phyloP scores from a whole-genome alignment of 1,140 invertebrate species.

The Diachasmimorpha longicaudata region DNA sequence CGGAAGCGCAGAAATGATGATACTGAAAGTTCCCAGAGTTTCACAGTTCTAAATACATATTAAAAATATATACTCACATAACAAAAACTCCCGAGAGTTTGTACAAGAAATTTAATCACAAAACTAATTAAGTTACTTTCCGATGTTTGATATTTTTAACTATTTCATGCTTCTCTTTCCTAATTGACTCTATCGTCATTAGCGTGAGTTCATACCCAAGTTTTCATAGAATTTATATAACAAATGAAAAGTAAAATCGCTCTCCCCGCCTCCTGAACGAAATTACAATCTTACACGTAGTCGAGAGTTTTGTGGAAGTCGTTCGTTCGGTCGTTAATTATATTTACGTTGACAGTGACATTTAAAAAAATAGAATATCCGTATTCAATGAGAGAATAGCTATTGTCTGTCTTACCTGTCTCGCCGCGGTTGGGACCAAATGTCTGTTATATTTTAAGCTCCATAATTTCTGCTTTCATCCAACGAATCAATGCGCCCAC shows the following conservation, averaged over 20 bases:
- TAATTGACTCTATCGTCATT: not conserved
- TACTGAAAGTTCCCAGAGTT: not conserved
- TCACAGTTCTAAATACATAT: not conserved
- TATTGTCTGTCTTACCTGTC: conserved; percentile 28
- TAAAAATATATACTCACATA: not conserved
- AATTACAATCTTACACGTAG: not conserved
- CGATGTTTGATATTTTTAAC: not conserved
- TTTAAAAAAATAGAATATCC: conserved; percentile 8
- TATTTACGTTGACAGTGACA: not conserved
- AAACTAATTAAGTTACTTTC: not conserved
- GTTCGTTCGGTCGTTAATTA: conserved; percentile 5
- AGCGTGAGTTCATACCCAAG: not conserved
- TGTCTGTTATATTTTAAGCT: conserved; percentile 19
- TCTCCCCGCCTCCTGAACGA: not conserved
- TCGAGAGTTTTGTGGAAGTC: not conserved
- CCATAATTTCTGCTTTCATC: not conserved
- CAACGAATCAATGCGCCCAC: not conserved
- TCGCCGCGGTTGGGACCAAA: conserved; percentile 42
- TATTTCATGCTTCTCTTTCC: not conserved
- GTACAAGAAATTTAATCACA: not conserved
- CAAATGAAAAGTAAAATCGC: not conserved
- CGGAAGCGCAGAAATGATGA: not conserved
- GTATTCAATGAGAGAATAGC: not conserved
- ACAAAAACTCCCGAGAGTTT: not conserved
- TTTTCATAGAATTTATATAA: conserved; percentile 11